Evolutionary conservation across 2,888 invertebrate species (phyloP).

Genomic region (Cetonia aurata): DNA sequence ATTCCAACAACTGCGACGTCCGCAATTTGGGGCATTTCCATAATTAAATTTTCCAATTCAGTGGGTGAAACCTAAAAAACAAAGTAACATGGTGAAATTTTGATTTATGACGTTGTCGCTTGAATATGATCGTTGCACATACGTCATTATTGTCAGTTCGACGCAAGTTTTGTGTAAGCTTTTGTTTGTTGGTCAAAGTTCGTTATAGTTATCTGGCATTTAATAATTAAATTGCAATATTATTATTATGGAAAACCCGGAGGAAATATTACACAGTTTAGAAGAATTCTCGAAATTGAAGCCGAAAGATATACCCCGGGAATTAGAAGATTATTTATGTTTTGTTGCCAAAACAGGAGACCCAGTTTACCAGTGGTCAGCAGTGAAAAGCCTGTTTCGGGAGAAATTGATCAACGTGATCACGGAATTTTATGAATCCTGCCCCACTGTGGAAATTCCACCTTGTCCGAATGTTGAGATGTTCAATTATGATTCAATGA

Average conservation of each 20-base stretch:
- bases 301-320: constrained; percentile 86
- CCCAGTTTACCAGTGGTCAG: constrained; percentile 92
- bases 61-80: constrained; percentile 83
- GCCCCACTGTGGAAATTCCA: constrained; percentile 81
- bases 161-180: constrained; percentile 38
- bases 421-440: constrained; percentile 87
- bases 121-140: constrained; percentile 31
- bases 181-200: constrained; percentile 50
- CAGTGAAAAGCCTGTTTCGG: constrained; percentile 88
- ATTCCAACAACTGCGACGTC: constrained; percentile 86
- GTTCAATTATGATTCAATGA: constrained; percentile 91
- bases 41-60: constrained; percentile 83
- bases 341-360: constrained; percentile 95
- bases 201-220: constrained; percentile 41
- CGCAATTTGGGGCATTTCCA: constrained; percentile 77
- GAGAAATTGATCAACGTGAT: constrained; percentile 90
- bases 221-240: constrained; percentile 15
- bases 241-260: constrained; percentile 82
- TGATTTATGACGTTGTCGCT: constrained; percentile 25
- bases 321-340: constrained; percentile 89
- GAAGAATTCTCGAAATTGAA: constrained; percentile 84
- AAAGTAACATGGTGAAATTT: constrained; percentile 24
- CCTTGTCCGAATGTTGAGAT: constrained; percentile 92
- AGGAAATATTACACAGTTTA: constrained; percentile 85
- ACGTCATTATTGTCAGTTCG: constrained; percentile 53